Base-by-base conservation (phyloP, 2,113 vertebrate species). In the Carassius auratus region DNA sequence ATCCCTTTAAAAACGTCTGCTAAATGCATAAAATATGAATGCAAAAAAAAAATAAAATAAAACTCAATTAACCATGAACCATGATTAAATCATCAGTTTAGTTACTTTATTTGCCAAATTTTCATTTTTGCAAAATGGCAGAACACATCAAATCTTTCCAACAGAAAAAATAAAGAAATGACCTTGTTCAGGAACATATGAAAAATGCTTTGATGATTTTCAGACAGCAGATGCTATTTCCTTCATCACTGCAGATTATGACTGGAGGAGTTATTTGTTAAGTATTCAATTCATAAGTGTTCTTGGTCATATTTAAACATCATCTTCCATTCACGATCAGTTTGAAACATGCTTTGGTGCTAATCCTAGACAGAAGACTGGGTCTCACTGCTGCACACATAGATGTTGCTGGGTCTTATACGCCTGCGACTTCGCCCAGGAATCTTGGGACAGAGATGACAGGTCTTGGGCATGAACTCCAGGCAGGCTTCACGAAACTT, bases 401-500 rank as follows among this genome's bases (percentile, higher is more conserved):
- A 96, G 84, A 96, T 92, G 38, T 96, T 95, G 85, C 96, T 96
- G 3, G 97, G 97, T 83, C 94, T 93, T 85, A 96, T 95, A 86
- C 94, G 92, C 76, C 96, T 90, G 17, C 92, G 95, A 87, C 95
- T 95, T 86, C 93, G 75, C 74, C 96, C 95, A 1, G 95, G 94
- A 87, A 96, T 91, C 91, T 90, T 93, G 52, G 96, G 96, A 74
- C 96, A 95, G 66, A 94, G 91, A 71, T 93, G 94, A 91, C 95
- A 94, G 83, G 95, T 96, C 83, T 97, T 96, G 12, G 95, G 95
- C 66, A 96, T 94, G 80, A 97, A 94, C 90, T 97, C 96, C 52
- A 94, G 87, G 87, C 96, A 97, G 77, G 96, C 95, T 83, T 97
- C 95, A 1, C 94, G 93, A 94, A 97, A 96, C 86, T 96, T 97